phyloP scores from a whole-genome alignment of 2,113 vertebrate species.

The Tyto alba region DNA sequence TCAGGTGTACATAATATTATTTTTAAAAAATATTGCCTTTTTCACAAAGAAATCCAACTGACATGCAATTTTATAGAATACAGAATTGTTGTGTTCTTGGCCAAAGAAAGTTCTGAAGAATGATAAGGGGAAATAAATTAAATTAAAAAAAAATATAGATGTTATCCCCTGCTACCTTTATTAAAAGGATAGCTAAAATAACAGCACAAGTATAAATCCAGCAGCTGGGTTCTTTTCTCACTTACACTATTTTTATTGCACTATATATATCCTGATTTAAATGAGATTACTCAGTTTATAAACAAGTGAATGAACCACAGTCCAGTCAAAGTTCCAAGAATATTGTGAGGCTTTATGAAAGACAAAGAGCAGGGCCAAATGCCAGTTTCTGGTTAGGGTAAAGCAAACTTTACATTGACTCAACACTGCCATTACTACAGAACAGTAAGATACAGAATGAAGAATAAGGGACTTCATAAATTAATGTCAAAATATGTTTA shows the following conservation, averaged over 20 bases:
- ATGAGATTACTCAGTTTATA: background rate
- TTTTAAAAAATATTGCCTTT: background rate
- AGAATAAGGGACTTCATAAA: background rate
- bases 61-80: background rate
- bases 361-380: background rate
- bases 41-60: background rate
- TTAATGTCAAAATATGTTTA: background rate
- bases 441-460: background rate
- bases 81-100: background rate
- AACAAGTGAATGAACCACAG: background rate
- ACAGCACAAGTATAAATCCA: background rate
- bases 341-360: background rate
- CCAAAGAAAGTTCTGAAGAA: background rate
- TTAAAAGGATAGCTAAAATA: background rate
- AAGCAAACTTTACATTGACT: background rate
- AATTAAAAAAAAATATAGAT: background rate
- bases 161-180: background rate
- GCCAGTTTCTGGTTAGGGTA: background rate
- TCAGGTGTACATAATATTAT: background rate
- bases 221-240: background rate
- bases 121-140: background rate
- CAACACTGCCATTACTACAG: background rate
- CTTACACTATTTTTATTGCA: background rate
- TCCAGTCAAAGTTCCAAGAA: background rate
- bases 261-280: background rate